Base-by-base conservation (phyloP, 2,888 invertebrate genomes). In the Spatulosminthurus flaviceps region DNA sequence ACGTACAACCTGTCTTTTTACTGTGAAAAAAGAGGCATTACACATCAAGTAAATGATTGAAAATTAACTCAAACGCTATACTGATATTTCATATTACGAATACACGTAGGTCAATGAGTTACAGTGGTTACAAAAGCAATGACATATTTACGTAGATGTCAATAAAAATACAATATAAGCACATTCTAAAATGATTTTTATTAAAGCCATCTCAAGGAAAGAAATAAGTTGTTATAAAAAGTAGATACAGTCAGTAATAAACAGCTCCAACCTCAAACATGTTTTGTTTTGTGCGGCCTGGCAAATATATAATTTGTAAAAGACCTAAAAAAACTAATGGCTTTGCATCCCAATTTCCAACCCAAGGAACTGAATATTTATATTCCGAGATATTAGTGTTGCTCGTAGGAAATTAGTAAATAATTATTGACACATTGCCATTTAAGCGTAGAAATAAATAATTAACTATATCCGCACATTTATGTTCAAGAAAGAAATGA, bases 131-230 rank as follows among this genome's bases (percentile, higher is more conserved):
- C 5, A 51, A 51, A 51, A 9, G 16, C 51, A 51, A 51, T 11
- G 16, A n/a, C 1, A 16, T 51, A 51, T 9, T 11, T 51, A 51
- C 34, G 34, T 34, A 51, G 16, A 51, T 19, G n/a, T 51, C 51
- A 51, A 19, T 19, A 51, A 13, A 51, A 51, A 51, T 51, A 51
- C 5, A 34, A 34, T 51, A 51, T 1, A 51, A 51, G 51, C 5
- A 51, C n/a, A 16, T 19, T 51, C 34, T 34, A 34, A 7, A 34
- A 34, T 34, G 34, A 51, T 51, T 51, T 51, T 51, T 51, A 51
- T 51, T 51, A 51, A 51, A 51, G 51, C 51, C 51, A 51, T 51
- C 51, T 34, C 34, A 34, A 34, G 51, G 51, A 51, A 51, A 19
- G 51, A 51, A 51, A 51, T n/a, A 13, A 19, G 51, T 51, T 51